These are phyloP conservation scores for Sylvicapra grimmia DNA, from an alignment of 2,113 vertebrate species.

Conservation along the genomic window DNA sequence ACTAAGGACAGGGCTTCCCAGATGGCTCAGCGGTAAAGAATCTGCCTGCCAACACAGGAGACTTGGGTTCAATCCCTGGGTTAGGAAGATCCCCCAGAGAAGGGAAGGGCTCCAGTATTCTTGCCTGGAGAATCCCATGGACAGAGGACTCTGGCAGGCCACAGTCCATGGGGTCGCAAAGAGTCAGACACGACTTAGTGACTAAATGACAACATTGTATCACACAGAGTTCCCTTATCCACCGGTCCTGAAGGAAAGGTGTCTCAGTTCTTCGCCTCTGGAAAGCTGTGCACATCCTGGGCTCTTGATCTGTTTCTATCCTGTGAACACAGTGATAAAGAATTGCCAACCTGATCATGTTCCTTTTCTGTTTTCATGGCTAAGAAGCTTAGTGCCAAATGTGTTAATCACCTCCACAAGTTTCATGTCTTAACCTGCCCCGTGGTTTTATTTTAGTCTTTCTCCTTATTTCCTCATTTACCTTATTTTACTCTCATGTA, in stretches of 20 bases:
- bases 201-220: rapidly evolving
- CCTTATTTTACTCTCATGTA: background rate
- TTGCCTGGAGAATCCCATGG: background rate
- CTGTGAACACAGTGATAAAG: background rate
- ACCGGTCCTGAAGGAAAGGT: background rate
- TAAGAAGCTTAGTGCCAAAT: background rate
- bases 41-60: background rate
- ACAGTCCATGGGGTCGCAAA: background rate
- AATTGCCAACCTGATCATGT: background rate
- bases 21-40: background rate
- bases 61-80: background rate
- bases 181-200: background rate
- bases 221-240: background rate
- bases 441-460: background rate
- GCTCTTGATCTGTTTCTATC: background rate
- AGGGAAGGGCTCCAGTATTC: background rate
- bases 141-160: background rate
- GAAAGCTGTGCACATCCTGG: background rate
- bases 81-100: background rate
- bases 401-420: background rate
- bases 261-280: background rate
- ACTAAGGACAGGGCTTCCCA: background rate
- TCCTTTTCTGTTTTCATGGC: background rate
- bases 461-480: background rate
- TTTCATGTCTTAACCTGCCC: background rate